phyloP scores from a whole-genome alignment of 2,888 invertebrate genomes.

The Uloborus plumipes region DNA sequence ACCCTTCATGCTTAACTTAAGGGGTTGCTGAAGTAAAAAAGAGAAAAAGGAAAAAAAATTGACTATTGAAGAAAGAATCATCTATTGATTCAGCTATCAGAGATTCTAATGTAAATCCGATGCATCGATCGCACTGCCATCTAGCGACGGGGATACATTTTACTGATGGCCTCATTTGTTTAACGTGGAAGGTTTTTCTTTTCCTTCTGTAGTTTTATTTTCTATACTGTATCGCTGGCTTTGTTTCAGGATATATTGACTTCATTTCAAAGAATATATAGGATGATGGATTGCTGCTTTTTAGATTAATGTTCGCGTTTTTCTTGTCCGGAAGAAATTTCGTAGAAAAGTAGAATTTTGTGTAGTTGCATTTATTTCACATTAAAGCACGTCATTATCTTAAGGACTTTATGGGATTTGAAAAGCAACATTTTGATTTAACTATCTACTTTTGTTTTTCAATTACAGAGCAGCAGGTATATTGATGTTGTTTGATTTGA shows the following conservation, averaged over 20 bases:
- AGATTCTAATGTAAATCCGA: slow-evolving; percentile 58
- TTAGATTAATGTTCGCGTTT: slow-evolving; percentile 42
- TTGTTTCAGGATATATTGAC: slow-evolving; percentile 59
- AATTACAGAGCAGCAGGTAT: no score
- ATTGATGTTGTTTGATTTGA: no score
- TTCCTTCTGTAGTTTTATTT: slow-evolving; percentile 16
- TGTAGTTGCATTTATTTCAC: no score
- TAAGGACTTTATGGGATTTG: no score
- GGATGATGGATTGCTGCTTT: slow-evolving; percentile 38
- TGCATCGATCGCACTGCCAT: slow-evolving; percentile 55
- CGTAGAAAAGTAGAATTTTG: no score
- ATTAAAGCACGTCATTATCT: no score
- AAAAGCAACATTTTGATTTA: no score
- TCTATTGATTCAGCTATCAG: slow-evolving; percentile 57
- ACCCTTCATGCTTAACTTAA: slow-evolving; percentile 38
- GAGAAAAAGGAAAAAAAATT: neutral
- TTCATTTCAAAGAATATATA: slow-evolving; percentile 38
- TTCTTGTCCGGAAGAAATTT: neutral
- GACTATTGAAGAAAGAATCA: slow-evolving; percentile 28
- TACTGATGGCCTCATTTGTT: slow-evolving; percentile 61
- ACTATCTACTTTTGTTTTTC: no score
- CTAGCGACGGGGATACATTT: slow-evolving; percentile 45
- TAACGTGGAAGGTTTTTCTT: slow-evolving; percentile 40
- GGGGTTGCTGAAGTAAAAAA: no score
- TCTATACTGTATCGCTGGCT: slow-evolving; percentile 30